Percentiles rank a stretch among this genome's conserved stretches.
These are phyloP conservation scores for Serripes groenlandicus DNA, from an alignment of 2,888 invertebrate genomes.

Conservation along the genomic window DNA sequence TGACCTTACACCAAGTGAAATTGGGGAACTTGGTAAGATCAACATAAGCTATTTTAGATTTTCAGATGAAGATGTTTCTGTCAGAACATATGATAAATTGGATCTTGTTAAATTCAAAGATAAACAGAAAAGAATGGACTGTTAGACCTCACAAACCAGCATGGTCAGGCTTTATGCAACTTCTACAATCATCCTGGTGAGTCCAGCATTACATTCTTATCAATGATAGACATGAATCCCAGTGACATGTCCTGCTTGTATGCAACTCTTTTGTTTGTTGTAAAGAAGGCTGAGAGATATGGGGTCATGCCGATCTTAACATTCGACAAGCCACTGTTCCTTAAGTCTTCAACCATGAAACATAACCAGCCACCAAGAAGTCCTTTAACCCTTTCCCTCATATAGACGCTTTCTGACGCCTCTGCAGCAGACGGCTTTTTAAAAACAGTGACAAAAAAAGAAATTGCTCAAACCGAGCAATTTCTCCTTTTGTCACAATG, in stretches of 20 bases:
- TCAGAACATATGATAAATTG: background rate
- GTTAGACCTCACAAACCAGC: background rate
- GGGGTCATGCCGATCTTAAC: constrained; percentile 57
- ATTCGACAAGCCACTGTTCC: constrained; percentile 71
- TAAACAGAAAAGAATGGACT: background rate
- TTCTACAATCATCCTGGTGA: constrained; percentile 26
- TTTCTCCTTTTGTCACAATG: too few species aligned
- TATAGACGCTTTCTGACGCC: too few species aligned
- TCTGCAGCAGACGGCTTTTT: too few species aligned
- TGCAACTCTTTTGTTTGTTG: constrained; percentile 56
- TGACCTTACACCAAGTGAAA: constrained; percentile 27
- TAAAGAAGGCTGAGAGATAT: constrained; percentile 27
- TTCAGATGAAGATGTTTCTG: background rate
- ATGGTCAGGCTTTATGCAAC: constrained; percentile 34
- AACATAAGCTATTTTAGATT: constrained; percentile 33
- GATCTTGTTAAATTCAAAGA: background rate
- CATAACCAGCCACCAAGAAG: constrained; percentile 5
- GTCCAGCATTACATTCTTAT: constrained; percentile 12
- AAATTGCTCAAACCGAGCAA: too few species aligned
- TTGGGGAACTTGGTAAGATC: constrained; percentile 36
- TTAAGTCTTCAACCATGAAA: constrained; percentile 47
- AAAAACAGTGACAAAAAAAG: too few species aligned
- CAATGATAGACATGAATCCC: constrained; percentile 22
- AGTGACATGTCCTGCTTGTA: constrained; percentile 46
- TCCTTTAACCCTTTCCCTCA: too few species aligned